A percentile compares a stretch with the other conserved stretches of the same genome.
These are phyloP conservation scores for Musca vetustissima DNA, from an alignment of 1,140 invertebrate species.

Conservation along the genomic window DNA sequence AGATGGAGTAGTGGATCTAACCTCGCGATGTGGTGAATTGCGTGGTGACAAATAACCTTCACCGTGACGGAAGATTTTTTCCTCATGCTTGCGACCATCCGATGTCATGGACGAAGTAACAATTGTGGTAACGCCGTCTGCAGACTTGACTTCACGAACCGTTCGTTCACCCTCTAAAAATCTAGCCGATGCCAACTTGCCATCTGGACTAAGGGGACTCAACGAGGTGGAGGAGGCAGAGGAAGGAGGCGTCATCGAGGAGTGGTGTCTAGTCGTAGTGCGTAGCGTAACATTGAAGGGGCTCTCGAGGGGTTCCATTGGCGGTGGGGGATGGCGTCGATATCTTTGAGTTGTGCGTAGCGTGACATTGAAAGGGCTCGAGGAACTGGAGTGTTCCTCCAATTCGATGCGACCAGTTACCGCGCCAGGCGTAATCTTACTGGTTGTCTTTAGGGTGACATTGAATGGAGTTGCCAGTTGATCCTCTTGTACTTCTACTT, in stretches of 20 bases:
- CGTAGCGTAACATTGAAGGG: constrained; percentile 54
- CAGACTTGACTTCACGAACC: constrained; percentile 42
- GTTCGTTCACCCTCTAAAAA: constrained; percentile 46
- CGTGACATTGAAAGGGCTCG: constrained; percentile 39
- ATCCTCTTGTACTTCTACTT: constrained; percentile 43
- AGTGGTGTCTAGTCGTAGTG: constrained; percentile 37
- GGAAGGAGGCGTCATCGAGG: neutral
- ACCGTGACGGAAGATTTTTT: constrained; percentile 51
- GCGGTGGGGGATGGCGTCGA: neutral
- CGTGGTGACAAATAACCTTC: constrained; percentile 51
- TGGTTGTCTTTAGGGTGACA: constrained; percentile 48
- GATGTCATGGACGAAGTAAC: constrained; percentile 51
- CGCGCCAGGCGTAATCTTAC: constrained; percentile 38
- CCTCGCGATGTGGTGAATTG: constrained; percentile 36
- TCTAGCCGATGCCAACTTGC: constrained; percentile 24
- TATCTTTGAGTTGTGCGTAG: constrained; percentile 58
- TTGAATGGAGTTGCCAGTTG: constrained; percentile 44
- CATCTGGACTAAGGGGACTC: constrained; percentile 11
- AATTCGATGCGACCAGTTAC: constrained; percentile 62
- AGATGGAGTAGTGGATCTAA: constrained; percentile 39
- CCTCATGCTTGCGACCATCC: constrained; percentile 47
- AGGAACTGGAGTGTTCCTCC: constrained; percentile 54
- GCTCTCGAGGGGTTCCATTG: constrained; percentile 63
- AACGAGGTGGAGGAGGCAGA: neutral
- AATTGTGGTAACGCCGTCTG: constrained; percentile 49